These are phyloP conservation scores for Phrynosoma platyrhinos DNA, from an alignment of 2,113 vertebrate species.

Conservation along the genomic window DNA sequence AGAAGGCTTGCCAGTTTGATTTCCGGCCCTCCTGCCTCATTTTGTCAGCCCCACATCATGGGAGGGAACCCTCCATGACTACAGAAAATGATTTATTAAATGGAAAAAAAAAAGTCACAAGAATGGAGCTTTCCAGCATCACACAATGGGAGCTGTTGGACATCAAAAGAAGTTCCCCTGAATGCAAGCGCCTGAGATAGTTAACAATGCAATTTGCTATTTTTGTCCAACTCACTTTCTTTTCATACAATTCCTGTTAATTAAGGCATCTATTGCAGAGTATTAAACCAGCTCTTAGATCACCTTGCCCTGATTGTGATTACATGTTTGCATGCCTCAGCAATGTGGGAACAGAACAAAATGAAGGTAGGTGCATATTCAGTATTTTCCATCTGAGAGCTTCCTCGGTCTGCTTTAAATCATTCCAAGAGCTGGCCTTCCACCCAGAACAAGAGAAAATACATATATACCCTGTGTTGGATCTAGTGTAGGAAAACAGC, in stretches of 20 bases:
- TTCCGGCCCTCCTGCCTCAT: conserved; percentile 57
- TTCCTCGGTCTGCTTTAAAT: not conserved
- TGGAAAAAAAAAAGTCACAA: conserved; percentile 28
- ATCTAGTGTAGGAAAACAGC: not conserved
- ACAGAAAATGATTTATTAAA: conserved; percentile 64
- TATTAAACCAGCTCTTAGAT: conserved; percentile 59
- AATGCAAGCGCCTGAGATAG: conserved; percentile 26
- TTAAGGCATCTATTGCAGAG: conserved; percentile 61
- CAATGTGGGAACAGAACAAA: conserved; percentile 25
- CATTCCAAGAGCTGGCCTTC: not conserved
- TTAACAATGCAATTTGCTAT: conserved; percentile 67
- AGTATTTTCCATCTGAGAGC: not conserved
- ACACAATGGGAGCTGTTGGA: conserved; percentile 49
- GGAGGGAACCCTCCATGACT: not conserved
- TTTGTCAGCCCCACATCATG: conserved; percentile 40
- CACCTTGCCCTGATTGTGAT: conserved; percentile 62
- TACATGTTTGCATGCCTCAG: conserved; percentile 52
- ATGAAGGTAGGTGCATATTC: conserved; percentile 14
- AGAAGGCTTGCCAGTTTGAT: conserved; percentile 52
- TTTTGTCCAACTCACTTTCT: conserved; percentile 66
- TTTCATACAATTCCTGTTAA: conserved; percentile 66
- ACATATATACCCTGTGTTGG: not conserved
- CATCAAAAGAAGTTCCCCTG: conserved; percentile 25
- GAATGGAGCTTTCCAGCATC: conserved; percentile 43
- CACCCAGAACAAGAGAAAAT: not conserved